phyloP scores from a whole-genome alignment of 2,113 vertebrate genomes.

The Maccullochella peelii region DNA sequence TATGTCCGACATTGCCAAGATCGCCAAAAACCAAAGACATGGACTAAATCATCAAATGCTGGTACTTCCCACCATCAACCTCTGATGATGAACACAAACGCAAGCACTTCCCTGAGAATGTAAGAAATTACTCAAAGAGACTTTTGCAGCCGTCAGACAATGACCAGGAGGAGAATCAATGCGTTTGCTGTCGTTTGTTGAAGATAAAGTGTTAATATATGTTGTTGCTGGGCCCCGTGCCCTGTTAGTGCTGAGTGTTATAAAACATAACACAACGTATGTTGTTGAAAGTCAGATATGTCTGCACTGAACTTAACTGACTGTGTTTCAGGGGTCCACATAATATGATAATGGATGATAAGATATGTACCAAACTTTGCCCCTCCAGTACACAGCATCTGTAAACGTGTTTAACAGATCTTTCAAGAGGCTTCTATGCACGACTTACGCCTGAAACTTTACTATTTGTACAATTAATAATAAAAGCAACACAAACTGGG shows the following conservation, averaged over 20 bases:
- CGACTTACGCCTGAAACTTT: constrained; percentile 34
- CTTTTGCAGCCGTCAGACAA: constrained; percentile 27
- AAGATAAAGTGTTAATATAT: constrained; percentile 51
- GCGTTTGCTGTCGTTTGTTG: constrained; percentile 32
- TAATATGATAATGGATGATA: constrained; percentile 8
- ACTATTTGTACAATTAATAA: constrained; percentile 60
- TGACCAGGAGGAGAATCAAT: constrained; percentile 29
- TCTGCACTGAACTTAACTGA: constrained; percentile 49
- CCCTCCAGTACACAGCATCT: neutral
- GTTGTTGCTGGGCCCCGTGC: neutral
- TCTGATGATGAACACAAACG: constrained; percentile 31
- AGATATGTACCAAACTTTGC: constrained; percentile 31
- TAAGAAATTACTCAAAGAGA: constrained; percentile 36
- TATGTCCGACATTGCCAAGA: constrained; percentile 32
- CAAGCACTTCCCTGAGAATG: constrained; percentile 15
- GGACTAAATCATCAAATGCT: constrained; percentile 61
- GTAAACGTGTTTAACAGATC: constrained; percentile 28
- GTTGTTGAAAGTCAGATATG: constrained; percentile 36
- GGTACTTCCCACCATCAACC: constrained; percentile 38
- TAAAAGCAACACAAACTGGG: constrained; percentile 49
- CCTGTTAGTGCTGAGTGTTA: constrained; percentile 49
- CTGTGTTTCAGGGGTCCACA: constrained; percentile 14
- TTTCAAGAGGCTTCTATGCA: constrained; percentile 58
- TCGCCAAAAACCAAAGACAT: constrained; percentile 72
- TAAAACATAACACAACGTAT: constrained; percentile 13